Conservation (phyloP, 2,113 vertebrate genomes). For the Anser cygnoides region DNA sequence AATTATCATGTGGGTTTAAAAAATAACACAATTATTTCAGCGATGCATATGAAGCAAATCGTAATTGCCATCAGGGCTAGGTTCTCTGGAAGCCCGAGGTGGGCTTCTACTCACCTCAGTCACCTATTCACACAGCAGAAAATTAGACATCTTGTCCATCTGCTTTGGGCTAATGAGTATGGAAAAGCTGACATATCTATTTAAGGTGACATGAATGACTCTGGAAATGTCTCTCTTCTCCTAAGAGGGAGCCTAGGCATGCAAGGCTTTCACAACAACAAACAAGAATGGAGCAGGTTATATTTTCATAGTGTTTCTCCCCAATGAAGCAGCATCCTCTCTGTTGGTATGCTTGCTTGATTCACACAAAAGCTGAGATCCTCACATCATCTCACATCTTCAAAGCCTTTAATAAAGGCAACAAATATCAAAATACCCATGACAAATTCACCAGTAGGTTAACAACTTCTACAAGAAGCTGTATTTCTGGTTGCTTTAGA, state of each 20-base stretch:
- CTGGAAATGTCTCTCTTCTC: not conserved
- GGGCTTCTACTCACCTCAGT: not conserved
- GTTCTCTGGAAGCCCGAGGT: not conserved
- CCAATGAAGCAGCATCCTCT: not conserved
- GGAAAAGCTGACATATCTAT: not conserved
- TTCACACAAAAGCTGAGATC: not conserved
- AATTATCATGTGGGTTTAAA: constrained; percentile 10
- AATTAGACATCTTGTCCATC: constrained; percentile 16
- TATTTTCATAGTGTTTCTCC: not conserved
- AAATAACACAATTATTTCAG: not conserved
- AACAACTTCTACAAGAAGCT: not conserved
- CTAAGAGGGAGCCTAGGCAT: not conserved
- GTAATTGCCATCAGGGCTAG: not conserved
- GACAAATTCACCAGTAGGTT: not conserved
- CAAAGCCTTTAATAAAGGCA: not conserved
- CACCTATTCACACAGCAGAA: constrained; percentile 8
- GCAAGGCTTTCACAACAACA: not conserved
- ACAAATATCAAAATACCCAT: not conserved
- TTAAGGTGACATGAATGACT: constrained; percentile 38
- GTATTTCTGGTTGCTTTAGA: not conserved
- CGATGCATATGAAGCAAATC: not conserved
- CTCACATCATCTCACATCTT: not conserved
- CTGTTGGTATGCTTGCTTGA: not conserved
- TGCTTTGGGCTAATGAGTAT: not conserved
- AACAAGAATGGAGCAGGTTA: not conserved